These are phyloP conservation scores for Nemotelus pantherinus DNA, from an alignment of 2,888 invertebrate genomes.

Conservation along the genomic window DNA sequence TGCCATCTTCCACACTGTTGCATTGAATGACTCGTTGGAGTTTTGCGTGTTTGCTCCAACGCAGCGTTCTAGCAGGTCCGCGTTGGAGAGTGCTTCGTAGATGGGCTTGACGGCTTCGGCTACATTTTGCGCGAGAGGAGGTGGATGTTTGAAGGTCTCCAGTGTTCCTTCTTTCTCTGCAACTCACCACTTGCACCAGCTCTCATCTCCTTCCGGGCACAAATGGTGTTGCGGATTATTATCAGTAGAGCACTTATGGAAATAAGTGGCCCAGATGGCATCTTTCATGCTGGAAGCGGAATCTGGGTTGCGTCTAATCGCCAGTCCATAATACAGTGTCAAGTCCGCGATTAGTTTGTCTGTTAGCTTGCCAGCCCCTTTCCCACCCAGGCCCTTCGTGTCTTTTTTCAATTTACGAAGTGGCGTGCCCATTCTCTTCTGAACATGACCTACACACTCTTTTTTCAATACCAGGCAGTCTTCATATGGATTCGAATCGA, in stretches of 20 bases:
- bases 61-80: too few species aligned
- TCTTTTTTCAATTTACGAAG: slow-evolving; percentile 7
- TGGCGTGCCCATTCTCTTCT: slow-evolving; percentile 5
- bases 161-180: not conserved
- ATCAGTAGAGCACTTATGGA: slow-evolving; percentile 18
- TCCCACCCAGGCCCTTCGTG: slow-evolving; percentile 6
- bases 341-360: slow-evolving; percentile 17
- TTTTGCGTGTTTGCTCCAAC: too few species aligned
- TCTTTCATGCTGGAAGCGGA: slow-evolving; percentile 8
- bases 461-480: slow-evolving; percentile 5
- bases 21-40: not conserved
- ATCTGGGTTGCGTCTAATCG: slow-evolving; percentile 13
- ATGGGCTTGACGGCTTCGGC: not conserved
- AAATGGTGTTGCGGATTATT: slow-evolving; percentile 8
- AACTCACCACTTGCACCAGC: slow-evolving; percentile 1
- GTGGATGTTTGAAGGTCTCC: not conserved
- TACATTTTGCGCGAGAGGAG: not conserved
- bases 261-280: slow-evolving; percentile 11
- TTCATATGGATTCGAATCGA: not conserved
- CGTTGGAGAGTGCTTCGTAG: not conserved
- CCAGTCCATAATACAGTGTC: slow-evolving; percentile 23
- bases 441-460: slow-evolving; percentile 25
- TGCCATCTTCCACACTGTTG: slow-evolving; percentile 14
- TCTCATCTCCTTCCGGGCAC: slow-evolving; percentile 9
- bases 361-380: slow-evolving; percentile 1